Percentiles rank a stretch among this genome's conserved stretches.
Evolutionary conservation across 2,888 invertebrate species (phyloP).

Genomic region (Nomada ruficornis): DNA sequence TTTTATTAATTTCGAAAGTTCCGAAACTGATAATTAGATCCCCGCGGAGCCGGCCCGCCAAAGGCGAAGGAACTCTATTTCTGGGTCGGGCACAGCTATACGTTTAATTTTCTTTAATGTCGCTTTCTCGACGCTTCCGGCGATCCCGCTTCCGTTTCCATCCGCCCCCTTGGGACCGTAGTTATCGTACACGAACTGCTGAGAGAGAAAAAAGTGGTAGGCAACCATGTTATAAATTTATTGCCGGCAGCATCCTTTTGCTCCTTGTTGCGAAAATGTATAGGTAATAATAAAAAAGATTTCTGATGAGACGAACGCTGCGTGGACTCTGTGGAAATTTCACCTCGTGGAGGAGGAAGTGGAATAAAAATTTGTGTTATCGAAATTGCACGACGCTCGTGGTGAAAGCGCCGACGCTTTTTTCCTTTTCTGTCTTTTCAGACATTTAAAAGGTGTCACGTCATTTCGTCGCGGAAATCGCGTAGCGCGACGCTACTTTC

Average conservation of each 20-base stretch:
- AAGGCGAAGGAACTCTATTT: conserved; percentile 68
- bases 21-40: conserved; percentile 82
- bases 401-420: conserved; percentile 1
- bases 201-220: not conserved
- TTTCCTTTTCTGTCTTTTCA: not conserved
- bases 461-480: conserved; percentile 12
- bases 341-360: not conserved
- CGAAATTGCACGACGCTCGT: not conserved
- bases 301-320: not conserved
- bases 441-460: conserved; percentile 7
- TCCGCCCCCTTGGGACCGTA: not conserved
- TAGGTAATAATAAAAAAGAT: not conserved
- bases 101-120: conserved; percentile 64
- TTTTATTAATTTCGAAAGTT: conserved; percentile 83
- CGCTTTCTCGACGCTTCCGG: conserved; percentile 42
- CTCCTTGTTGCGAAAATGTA: not conserved
- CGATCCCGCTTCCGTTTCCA: conserved; percentile 24
- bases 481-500: conserved; percentile 39
- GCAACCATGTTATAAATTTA: no score
- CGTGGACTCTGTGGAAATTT: no score
- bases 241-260: no score
- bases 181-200: conserved; percentile 3
- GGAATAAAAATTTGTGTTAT: not conserved
- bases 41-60: conserved; percentile 69
- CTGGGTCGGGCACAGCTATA: conserved; percentile 58